Evolutionary conservation across 2,888 invertebrate genomes (phyloP), one percentile per base, ranked within the genome.

Genomic region (Ophion ellenae): DNA sequence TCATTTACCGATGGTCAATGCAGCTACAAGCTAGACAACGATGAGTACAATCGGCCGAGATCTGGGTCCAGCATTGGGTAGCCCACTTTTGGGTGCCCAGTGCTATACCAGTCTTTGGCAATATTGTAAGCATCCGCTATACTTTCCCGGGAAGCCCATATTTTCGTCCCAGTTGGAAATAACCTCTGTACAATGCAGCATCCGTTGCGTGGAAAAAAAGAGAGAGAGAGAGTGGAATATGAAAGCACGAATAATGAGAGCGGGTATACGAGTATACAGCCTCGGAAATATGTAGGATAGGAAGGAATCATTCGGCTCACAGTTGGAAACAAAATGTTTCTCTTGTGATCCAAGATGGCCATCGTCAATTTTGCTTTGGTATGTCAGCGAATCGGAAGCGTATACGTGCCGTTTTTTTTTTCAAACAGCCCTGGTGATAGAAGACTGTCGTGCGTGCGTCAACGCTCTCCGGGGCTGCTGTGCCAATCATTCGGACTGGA

Each of bases 181-280:
- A 78, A 32, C 61, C 45, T 11, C 28, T 20, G 32, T 32, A 36
- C 57, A 47, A 36, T 10, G 45, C 45, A 53, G 36, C 47, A 36
- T 47, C 63, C 10, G 63, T 66, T 47, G 47, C 63, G 2, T 2
- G 20, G 59, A 9, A 59, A 36, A 61, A 71, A 61, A 61, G 24
- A 57, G 11, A 32, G 53, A 67, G 67, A 78, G 40, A 36, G 24
- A 53, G 70, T 63, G 20, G 47, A 45, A 71, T 63, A 53, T 63
- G 70, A 32, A 59, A 64, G 71, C 14, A 79, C 47, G 63, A 79
- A 71, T 47, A 71, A 63, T 71, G 71, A 71, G 47, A 47, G 40
- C 40, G 9, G 57, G 59, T 53, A 47, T 47, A 11, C n/a, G 40
- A 40, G 40, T 9, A 40, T 66, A 20, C 24, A 20, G 69, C 67